phyloP scores from a whole-genome alignment of 1,140 invertebrate genomes.

The Paracyclopina nana region DNA sequence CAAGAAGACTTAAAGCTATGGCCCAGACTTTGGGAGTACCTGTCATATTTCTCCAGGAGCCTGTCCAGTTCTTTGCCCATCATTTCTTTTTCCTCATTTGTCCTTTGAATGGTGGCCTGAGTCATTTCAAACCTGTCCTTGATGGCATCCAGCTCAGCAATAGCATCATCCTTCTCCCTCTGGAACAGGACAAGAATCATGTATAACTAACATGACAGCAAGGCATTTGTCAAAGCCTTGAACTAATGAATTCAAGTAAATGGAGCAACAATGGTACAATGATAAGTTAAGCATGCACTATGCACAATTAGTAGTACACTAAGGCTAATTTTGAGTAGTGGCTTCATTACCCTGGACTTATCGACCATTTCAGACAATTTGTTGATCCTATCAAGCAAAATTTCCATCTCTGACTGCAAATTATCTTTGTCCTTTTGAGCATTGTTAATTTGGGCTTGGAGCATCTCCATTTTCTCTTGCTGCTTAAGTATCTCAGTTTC shows the following conservation, averaged over 20 bases:
- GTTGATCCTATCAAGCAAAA: slow-evolving; percentile 66
- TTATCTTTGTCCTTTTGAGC: slow-evolving; percentile 64
- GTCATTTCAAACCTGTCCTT: slow-evolving; percentile 76
- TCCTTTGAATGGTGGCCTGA: slow-evolving; percentile 45
- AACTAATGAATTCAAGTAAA: too few relatives aligned
- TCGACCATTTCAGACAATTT: slow-evolving; percentile 35
- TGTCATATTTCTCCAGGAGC: slow-evolving; percentile 77
- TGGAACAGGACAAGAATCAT: slow-evolving; percentile 15
- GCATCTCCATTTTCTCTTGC: slow-evolving; percentile 53
- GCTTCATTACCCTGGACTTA: slow-evolving; percentile 18
- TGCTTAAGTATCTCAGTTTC: slow-evolving; percentile 46
- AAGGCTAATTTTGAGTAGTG: too few relatives aligned
- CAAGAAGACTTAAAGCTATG: neutral
- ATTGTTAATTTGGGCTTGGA: slow-evolving; percentile 53
- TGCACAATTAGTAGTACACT: too few relatives aligned
- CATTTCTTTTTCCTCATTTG: slow-evolving; percentile 60
- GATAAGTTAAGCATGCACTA: too few relatives aligned
- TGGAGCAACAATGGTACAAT: too few relatives aligned
- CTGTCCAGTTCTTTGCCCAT: slow-evolving; percentile 75
- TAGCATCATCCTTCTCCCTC: slow-evolving; percentile 43
- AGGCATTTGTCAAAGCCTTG: too few relatives aligned
- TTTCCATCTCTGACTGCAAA: slow-evolving; percentile 56
- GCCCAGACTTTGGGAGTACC: slow-evolving; percentile 31
- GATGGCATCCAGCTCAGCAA: slow-evolving; percentile 61
- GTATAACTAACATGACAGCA: too few relatives aligned